Conservation (phyloP, 2,888 invertebrate species). For the Monopis laevigella region DNA sequence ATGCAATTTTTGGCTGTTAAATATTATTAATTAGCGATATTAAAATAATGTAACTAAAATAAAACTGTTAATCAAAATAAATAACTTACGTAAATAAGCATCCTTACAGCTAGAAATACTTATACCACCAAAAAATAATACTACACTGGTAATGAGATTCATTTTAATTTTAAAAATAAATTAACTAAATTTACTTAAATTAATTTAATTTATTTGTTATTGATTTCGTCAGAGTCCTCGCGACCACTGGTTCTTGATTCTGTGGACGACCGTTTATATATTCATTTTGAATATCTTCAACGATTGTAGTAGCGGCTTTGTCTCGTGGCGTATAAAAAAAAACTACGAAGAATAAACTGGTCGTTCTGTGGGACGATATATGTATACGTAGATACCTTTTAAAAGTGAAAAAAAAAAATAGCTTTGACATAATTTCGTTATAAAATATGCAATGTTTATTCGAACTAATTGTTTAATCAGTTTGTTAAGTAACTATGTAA, state of each 20-base stretch:
- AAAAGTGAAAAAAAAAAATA: too few relatives aligned
- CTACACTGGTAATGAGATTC: slow-evolving; percentile 25
- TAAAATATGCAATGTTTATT: too few relatives aligned
- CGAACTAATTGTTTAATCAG: too few relatives aligned
- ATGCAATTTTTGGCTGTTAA: too few relatives aligned
- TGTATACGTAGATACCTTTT: too few relatives aligned
- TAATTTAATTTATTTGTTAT: slow-evolving; percentile 3
- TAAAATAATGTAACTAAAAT: too few relatives aligned
- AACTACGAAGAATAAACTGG: too few relatives aligned
- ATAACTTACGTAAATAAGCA: slow-evolving; percentile 39
- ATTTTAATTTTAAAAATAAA: slow-evolving; percentile 25
- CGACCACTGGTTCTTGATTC: slow-evolving; percentile 6
- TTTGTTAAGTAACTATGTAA: too few relatives aligned
- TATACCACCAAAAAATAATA: slow-evolving; percentile 27
- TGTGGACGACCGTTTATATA: slow-evolving; percentile 8
- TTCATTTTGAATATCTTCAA: slow-evolving; percentile 5
- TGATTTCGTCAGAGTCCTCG: slow-evolving; percentile 3
- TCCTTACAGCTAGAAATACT: slow-evolving; percentile 29
- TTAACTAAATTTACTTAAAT: slow-evolving; percentile 5
- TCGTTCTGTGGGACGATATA: too few relatives aligned
- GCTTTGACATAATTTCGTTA: too few relatives aligned
- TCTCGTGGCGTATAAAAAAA: background rate
- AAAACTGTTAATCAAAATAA: too few relatives aligned
- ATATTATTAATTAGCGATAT: too few relatives aligned
- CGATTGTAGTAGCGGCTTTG: background rate